Base-by-base conservation (phyloP, 2,797 vertebrate species). In the Eremophila alpestris region DNA sequence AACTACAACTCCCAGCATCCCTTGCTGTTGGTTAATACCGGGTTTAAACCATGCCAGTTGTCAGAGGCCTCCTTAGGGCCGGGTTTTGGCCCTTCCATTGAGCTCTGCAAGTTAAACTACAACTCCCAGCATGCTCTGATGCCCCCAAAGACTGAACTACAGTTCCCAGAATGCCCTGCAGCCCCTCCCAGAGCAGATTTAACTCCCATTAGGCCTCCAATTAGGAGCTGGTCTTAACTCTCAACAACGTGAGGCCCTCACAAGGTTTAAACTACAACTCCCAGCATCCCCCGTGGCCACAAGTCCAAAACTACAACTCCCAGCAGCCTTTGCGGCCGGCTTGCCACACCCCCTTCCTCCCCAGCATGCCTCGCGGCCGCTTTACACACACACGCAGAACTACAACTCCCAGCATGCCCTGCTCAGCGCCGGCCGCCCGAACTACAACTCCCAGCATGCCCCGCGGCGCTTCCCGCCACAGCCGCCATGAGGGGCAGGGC, bases 21-120 rank as follows among this genome's bases (percentile, higher is more conserved):
- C 10, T 12, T 16, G n/a, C n/a, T 49, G 45, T 3, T 27, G 1
- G 13, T 11, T 29, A 16, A 5, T 1, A 5, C 10, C 13, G 0
- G 13, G 10, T 16, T 67, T 9, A 16, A n/a, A 24, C 63, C 63
- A 6, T 18, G 3, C 19, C 27, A 30, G 38, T 27, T 3, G 3
- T 8, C 10, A 8, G 29, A 5, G 40, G 13, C 59, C 60, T 16
- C n/a, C n/a, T n/a, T n/a, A n/a, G n/a, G n/a, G 40, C 40, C 14
- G 40, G 10, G 4, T 8, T 20, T 29, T 21, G 10, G n/a, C n/a
- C 10, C 10, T 3, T 5, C 17, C 5, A 5, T 11, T 6, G 11
- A 23, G 9, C 13, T 24, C 17, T 8, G 16, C 7, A 12, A 29
- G 34, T 14, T 17, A 41, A 51, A 51, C 51, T 54, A 59, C 24